phyloP scores from a whole-genome alignment of 2,113 vertebrate genomes.

The Columbina picui region DNA sequence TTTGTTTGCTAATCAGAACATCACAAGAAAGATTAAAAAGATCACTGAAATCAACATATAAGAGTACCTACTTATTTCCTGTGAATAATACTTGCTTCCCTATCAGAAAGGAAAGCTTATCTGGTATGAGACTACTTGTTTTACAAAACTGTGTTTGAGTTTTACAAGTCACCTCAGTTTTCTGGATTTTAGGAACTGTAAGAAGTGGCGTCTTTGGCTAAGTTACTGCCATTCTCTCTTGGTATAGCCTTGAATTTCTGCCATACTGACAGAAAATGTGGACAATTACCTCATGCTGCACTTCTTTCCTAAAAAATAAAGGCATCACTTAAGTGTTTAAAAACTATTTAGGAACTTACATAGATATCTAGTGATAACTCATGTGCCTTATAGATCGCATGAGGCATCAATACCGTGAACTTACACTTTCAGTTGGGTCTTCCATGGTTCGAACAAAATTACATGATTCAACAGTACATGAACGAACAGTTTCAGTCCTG shows the following conservation, averaged over 20 bases:
- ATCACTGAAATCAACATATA: background rate
- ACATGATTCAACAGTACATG: conserved; percentile 87
- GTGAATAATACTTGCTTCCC: background rate
- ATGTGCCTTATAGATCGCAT: background rate
- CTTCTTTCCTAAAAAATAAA: background rate
- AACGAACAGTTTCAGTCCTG: conserved; percentile 94
- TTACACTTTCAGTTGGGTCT: conserved; percentile 81
- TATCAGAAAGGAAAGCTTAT: background rate
- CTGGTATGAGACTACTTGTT: background rate
- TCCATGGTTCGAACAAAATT: conserved; percentile 88
- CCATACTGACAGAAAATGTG: background rate
- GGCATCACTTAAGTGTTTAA: background rate
- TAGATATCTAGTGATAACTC: accelerated
- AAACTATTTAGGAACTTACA: background rate
- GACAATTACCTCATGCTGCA: background rate
- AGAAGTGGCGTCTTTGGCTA: background rate
- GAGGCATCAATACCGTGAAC: background rate
- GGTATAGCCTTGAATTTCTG: background rate
- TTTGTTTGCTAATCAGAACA: background rate
- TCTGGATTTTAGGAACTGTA: background rate
- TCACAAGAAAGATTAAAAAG: background rate
- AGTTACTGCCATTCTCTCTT: background rate
- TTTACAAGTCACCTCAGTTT: background rate
- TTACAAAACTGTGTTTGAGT: background rate
- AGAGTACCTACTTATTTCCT: background rate